phyloP scores from a whole-genome alignment of 2,113 vertebrate genomes.

The Zingel zingel region DNA sequence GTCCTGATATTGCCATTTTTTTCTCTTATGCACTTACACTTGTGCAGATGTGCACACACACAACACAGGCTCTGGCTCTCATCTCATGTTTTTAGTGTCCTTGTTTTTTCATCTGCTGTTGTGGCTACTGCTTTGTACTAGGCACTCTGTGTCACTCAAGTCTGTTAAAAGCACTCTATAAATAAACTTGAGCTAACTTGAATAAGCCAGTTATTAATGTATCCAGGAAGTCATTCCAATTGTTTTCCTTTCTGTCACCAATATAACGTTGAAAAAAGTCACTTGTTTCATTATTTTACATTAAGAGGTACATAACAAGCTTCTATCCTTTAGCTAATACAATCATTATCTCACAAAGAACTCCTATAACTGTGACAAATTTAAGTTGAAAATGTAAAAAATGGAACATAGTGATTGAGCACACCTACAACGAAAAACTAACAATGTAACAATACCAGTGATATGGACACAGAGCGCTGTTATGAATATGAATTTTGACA shows the following conservation, averaged over 20 bases:
- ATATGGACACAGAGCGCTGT: background rate
- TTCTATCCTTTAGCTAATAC: background rate
- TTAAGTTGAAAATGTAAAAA: background rate
- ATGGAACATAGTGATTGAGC: background rate
- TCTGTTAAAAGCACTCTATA: constrained; percentile 21
- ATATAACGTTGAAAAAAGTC: background rate
- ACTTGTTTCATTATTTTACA: background rate
- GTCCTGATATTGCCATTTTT: constrained; percentile 5
- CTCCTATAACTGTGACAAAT: background rate
- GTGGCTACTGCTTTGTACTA: constrained; percentile 11
- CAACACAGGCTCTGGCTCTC: constrained; percentile 13
- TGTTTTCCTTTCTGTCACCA: background rate
- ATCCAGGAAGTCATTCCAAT: background rate
- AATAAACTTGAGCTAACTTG: constrained; percentile 12
- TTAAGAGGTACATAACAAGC: background rate
- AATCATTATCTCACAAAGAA: background rate
- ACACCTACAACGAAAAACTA: background rate
- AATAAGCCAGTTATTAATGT: background rate
- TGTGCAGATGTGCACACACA: background rate
- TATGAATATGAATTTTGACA: background rate
- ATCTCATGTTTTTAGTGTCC: constrained; percentile 23
- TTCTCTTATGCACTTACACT: constrained; percentile 8
- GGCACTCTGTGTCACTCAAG: constrained; percentile 16
- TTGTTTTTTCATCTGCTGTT: constrained; percentile 19
- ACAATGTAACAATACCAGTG: background rate